Base-by-base conservation (phyloP, 1,140 invertebrate genomes). In the Euwallacea fornicatus region DNA sequence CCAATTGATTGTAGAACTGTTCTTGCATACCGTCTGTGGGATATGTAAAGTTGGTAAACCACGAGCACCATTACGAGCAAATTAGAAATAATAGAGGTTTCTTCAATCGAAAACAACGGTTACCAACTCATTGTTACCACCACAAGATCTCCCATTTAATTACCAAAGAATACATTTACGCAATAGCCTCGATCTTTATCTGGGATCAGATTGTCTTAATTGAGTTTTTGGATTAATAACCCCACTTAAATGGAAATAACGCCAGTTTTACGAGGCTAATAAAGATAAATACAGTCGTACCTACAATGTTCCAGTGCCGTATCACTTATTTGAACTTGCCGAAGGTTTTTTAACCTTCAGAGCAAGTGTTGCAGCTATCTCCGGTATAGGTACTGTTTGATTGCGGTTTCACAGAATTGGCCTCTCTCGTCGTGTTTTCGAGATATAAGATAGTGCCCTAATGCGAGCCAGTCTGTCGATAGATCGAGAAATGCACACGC, bases 381-480 rank as follows among this genome's bases (percentile, higher is more conserved):
- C 42, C 41, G 58, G 55, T 33, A 66, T 60, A 68, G 60, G 66
- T 68, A 58, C 21, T 50, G 46, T 61, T 60, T 68, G 66, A 68
- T 68, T 60, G 41, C 54, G 43, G 43, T 68, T 68, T 68, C 66
- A 59, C 58, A 68, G 66, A 68, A 68, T 68, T 68, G 64, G n/a
- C 58, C 55, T 68, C 58, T 68, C 66, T 58, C 63, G 63, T 65
- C 55, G 66, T 68, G 63, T 65, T 62, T 66, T 58, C 61, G 15
- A 59, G 66, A 68, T 68, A 50, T 33, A 43, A 59, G 66, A 68
- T 68, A 68, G 42, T 7, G 55, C n/a, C 66, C 54, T 59, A 66
- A 68, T 68, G 66, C 66, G 66, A 59, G 55, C 50, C 50, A 16
- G 55, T 54, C 50, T 21, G 56, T 10, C 42, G 66, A 68, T 68